phyloP scores from a whole-genome alignment of 2,113 vertebrate species.

The Eudorcas thomsonii region DNA sequence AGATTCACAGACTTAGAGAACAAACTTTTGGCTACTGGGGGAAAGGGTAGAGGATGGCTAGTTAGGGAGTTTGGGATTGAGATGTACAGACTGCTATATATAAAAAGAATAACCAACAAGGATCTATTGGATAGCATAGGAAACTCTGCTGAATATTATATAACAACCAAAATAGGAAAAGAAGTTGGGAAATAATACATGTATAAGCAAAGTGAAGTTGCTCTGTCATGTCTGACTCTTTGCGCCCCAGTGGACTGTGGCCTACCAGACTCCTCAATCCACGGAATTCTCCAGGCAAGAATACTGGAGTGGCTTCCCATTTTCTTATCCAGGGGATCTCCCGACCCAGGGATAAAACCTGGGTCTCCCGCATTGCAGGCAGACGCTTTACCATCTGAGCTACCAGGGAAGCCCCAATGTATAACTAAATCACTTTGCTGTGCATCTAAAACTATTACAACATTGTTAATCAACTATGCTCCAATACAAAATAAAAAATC shows the following conservation, averaged over 20 bases:
- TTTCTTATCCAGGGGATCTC: neutral
- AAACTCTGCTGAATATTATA: neutral
- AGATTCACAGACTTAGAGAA: neutral
- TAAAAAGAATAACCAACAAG: neutral
- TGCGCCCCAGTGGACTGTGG: fast-evolving
- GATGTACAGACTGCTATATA: neutral
- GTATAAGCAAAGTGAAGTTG: neutral
- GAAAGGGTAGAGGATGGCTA: neutral
- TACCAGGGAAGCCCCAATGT: neutral
- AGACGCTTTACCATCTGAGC: fast-evolving
- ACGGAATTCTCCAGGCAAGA: neutral
- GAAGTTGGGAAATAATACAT: neutral
- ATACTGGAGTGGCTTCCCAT: neutral
- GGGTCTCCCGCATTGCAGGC: neutral
- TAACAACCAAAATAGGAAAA: neutral
- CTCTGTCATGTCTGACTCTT: neutral
- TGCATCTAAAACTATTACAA: neutral
- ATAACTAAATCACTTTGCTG: neutral
- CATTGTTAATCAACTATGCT: neutral
- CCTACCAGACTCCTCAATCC: neutral
- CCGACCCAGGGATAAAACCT: fast-evolving
- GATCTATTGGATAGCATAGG: neutral
- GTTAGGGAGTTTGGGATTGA: neutral
- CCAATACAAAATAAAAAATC: neutral
- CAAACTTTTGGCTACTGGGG: neutral